A percentile compares a stretch with the other conserved stretches of the same genome.
These are phyloP conservation scores for Aphodius sticticus DNA, from an alignment of 2,888 invertebrate species.

Conservation along the genomic window DNA sequence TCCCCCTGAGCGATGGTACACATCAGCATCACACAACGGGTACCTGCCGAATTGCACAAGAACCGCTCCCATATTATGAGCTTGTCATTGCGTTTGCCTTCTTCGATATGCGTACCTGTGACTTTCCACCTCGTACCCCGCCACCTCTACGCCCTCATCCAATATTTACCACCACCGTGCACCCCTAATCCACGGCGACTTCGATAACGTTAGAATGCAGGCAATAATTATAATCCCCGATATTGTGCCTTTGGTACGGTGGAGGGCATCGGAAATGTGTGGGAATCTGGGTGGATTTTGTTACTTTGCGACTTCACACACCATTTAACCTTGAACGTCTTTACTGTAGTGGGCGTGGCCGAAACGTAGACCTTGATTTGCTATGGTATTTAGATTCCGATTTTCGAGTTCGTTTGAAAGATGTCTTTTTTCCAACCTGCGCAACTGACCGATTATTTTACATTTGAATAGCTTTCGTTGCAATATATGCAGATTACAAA, in stretches of 20 bases:
- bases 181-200: not conserved
- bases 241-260: not conserved
- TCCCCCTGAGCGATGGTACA: not conserved
- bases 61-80: not conserved
- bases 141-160: not conserved
- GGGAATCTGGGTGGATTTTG: not conserved
- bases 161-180: not conserved
- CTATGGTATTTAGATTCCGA: not conserved
- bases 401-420: no score
- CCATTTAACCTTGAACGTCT: not conserved
- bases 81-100: not conserved
- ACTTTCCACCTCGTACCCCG: not conserved
- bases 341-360: not conserved
- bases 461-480: no score
- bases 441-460: no score
- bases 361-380: not conserved
- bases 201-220: conserved; percentile 4
- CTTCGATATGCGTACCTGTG: not conserved
- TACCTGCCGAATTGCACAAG: not conserved
- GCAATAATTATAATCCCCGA: conserved; percentile 4
- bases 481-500: no score
- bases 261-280: not conserved
- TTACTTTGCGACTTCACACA: conserved; percentile 4
- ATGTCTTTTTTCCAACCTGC: no score
- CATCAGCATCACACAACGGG: not conserved